Evolutionary conservation across 2,888 invertebrate genomes (phyloP).

Genomic region (Sphaerophoria rueppellii): DNA sequence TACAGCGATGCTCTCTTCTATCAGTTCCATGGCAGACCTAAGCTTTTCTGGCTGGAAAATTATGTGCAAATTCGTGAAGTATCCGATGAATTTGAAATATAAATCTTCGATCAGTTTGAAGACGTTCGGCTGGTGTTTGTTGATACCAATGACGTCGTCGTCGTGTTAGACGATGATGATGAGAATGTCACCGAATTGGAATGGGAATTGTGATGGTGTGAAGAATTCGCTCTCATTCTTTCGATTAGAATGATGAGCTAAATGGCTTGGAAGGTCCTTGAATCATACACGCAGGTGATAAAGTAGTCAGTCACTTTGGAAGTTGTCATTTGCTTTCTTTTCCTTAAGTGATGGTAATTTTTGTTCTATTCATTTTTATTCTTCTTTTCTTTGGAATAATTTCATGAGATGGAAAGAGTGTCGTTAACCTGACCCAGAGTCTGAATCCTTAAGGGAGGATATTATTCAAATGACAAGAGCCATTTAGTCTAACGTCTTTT

Average conservation of each 20-base stretch:
- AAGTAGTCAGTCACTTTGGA: background rate
- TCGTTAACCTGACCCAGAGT: background rate
- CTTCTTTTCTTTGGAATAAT: background rate
- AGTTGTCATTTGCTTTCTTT: conserved; percentile 10
- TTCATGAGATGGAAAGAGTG: background rate
- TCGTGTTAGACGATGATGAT: background rate
- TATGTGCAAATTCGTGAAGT: conserved; percentile 67
- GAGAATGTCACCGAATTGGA: background rate
- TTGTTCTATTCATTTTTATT: no score
- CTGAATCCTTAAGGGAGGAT: background rate
- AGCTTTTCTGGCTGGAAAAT: conserved; percentile 46
- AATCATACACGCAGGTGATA: background rate
- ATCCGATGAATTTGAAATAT: conserved; percentile 65
- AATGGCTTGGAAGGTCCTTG: conserved; percentile 62
- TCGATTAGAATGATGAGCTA: conserved; percentile 53
- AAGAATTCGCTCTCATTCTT: conserved; percentile 41
- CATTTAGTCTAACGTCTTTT: background rate
- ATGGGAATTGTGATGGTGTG: background rate
- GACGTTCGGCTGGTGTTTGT: background rate
- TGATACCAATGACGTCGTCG: background rate
- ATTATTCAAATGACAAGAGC: background rate
- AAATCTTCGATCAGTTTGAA: conserved; percentile 61
- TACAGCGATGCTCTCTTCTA: conserved; percentile 41
- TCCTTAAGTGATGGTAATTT: conserved; percentile 25
- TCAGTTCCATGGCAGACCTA: conserved; percentile 1